Evolutionary conservation across 2,888 invertebrate genomes (phyloP), one percentile per base, ranked within the genome.

Genomic region (Meandrusa payeni): DNA sequence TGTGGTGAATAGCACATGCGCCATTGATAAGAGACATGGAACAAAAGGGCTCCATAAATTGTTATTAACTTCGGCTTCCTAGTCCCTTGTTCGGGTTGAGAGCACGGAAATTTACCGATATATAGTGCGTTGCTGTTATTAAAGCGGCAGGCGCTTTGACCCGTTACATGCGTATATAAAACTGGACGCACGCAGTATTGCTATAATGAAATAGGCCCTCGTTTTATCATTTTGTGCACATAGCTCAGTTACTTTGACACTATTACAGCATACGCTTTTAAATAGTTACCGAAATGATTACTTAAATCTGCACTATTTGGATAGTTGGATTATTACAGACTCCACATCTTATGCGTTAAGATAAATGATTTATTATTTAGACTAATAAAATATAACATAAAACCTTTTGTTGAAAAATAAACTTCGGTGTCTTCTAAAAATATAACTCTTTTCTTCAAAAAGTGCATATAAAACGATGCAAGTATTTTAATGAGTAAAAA

Each of bases 11-110:
- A 76, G 76, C 78, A 69, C 79, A 76, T 67, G 67, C 64, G 69
- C 55, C 65, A 61, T 57, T 79, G 82, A 85, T 82, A 83, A 79
- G 75, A 78, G 75, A 64, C 66, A 61, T 65, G 69, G 77, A 80
- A 85, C 83, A 83, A 86, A 81, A 79, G 80, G 81, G 79, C 73
- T 71, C 72, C 74, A 81, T 85, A 85, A 83, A 86, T 85, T 82
- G 78, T 79, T 80, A 80, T 81, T 79, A 79, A 80, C 76, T 76
- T 71, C 73, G 70, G 59, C 61, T 68, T 66, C 68, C 61, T 67
- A 61, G 64, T 42, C 67, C 75, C 77, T 70, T 71, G 76, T 75
- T 75, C 69, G 67, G 64, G 56, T 63, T 56, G 65, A 73, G 70
- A 66, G 66, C 62, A 59, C 60, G 49, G 59, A 49, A 53, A 52